Base-by-base conservation (phyloP, 2,888 invertebrate genomes). In the Ypsolopha scabrella region DNA sequence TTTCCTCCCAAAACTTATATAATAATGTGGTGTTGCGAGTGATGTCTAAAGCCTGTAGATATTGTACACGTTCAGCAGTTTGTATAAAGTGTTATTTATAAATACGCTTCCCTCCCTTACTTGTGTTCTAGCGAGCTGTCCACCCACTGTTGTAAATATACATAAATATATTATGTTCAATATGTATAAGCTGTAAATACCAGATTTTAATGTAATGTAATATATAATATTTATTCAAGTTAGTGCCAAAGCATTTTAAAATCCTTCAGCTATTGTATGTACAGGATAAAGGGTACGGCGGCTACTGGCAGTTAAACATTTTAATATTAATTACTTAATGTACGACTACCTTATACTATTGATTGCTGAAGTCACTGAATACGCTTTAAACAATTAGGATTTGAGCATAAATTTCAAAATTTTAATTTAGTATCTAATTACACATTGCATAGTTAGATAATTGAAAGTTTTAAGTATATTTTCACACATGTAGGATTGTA, bases 181-280 rank as follows among this genome's bases (percentile, higher is more conserved):
- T 68, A 63, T 63, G 52, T 57, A 59, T 82, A 81, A 80, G 78
- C 70, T 86, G 85, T 86, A 86, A 79, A 85, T 86, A 82, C 63
- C 65, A 64, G 65, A 66, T 69, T 72, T 73, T 67, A 74, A 73
- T 73, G 73, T 77, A 75, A 72, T 80, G 75, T 82, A 80, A 75
- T 62, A 70, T 68, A 67, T 68, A 64, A 75, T 78, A 76, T 76
- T 72, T 77, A 80, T 80, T 69, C 68, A 81, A 78, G 76, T 80
- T 86, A 83, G 85, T 86, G 85, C 85, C 85, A 86, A 86, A 79
- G 81, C 79, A 77, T 78, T 73, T 70, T 72, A 75, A 74, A 72
- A 67, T 70, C 65, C 67, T 68, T 72, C 64, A 62, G 70, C 55
- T 68, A 66, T 61, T 62, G 67, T 65, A 62, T 72, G 67, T 72